Percentiles rank a stretch among this genome's conserved stretches.
Conservation (phyloP, 2,888 invertebrate genomes). For the Phengaris arion region DNA sequence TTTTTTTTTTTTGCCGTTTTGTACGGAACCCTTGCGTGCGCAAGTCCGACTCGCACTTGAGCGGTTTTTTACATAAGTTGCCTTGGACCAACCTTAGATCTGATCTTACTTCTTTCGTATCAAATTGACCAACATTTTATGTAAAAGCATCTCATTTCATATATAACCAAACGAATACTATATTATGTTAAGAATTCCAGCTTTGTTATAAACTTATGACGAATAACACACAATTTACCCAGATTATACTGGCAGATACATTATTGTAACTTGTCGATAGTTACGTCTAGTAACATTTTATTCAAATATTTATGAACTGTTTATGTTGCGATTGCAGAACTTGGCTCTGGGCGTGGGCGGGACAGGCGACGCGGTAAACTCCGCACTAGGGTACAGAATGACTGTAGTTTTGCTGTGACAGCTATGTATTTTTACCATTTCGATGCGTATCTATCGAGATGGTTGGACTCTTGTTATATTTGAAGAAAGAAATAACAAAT, state of each 20-base stretch:
- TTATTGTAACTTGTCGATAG: neutral
- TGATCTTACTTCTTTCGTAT: too few relatives aligned
- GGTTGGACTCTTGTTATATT: too few relatives aligned
- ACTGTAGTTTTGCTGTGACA: conserved; percentile 3
- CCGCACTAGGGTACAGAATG: neutral
- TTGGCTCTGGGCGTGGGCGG: conserved; percentile 1
- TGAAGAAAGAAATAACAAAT: too few relatives aligned
- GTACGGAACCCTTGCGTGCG: too few relatives aligned
- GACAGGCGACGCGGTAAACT: neutral
- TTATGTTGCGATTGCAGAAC: conserved; percentile 27
- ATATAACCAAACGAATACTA: too few relatives aligned
- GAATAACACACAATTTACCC: neutral
- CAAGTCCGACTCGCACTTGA: too few relatives aligned
- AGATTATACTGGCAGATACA: neutral
- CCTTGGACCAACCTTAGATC: too few relatives aligned
- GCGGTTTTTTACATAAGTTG: too few relatives aligned
- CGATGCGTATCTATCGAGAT: neutral
- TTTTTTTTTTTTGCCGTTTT: too few relatives aligned
- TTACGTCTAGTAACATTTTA: conserved; percentile 22
- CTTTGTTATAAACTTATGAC: neutral
- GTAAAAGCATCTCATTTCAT: too few relatives aligned
- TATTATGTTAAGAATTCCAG: neutral
- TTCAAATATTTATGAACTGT: conserved; percentile 23
- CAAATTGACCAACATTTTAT: too few relatives aligned
- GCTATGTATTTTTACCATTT: neutral